These are phyloP conservation scores for Dreissena rostriformis DNA, from an alignment of 1,140 invertebrate genomes.

Conservation along the genomic window DNA sequence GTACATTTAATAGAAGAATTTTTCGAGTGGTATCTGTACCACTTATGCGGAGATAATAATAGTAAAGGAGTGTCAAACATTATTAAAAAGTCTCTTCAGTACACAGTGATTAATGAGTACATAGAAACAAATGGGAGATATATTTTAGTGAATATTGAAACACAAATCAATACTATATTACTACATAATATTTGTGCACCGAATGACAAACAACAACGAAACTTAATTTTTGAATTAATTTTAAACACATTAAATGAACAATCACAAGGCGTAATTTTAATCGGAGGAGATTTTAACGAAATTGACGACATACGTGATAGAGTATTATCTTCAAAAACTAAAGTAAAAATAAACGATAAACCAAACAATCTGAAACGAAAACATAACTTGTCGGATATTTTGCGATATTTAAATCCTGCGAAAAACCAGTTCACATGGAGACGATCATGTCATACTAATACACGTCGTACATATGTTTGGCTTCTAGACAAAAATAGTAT, in stretches of 20 bases:
- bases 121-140: slow-evolving; percentile 33
- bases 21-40: background rate
- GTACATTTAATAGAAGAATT: background rate
- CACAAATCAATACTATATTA: background rate
- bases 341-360: slow-evolving; percentile 28
- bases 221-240: background rate
- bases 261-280: background rate
- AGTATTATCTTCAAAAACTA: slow-evolving; percentile 23
- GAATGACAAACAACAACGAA: slow-evolving; percentile 34
- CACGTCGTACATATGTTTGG: slow-evolving; percentile 37
- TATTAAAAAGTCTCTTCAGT: slow-evolving; percentile 48
- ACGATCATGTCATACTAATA: slow-evolving; percentile 20
- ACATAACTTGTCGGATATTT: slow-evolving; percentile 31
- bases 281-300: slow-evolving; percentile 36
- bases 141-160: slow-evolving; percentile 23
- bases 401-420: slow-evolving; percentile 4
- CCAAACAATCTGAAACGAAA: background rate
- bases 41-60: slow-evolving; percentile 3
- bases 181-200: slow-evolving; percentile 36
- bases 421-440: slow-evolving; percentile 23
- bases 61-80: slow-evolving; percentile 37
- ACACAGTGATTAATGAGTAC: background rate
- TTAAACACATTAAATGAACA: background rate
- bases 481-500: background rate
- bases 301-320: slow-evolving; percentile 19